Evolutionary conservation across 1,140 invertebrate species (phyloP).

Genomic region (Bilobella aurantiaca): DNA sequence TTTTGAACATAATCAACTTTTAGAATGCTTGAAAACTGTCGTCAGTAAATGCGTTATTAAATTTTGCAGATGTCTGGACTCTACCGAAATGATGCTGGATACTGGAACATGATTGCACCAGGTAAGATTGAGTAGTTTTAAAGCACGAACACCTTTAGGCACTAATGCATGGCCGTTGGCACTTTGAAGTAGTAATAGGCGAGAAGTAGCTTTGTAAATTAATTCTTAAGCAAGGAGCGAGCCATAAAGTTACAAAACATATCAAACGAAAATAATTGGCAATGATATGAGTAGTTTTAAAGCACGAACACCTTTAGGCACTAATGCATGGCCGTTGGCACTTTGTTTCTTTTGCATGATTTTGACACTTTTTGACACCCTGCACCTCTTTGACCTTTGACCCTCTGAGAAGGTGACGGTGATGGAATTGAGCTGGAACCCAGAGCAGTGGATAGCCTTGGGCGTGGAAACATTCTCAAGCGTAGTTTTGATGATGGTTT

Average conservation of each 20-base stretch:
- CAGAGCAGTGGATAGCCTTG: slow-evolving; percentile 23
- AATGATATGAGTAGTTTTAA: too few relatives aligned
- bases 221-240: too few relatives aligned
- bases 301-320: background rate
- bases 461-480: slow-evolving; percentile 27
- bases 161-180: background rate
- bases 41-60: too few relatives aligned
- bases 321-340: background rate
- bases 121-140: too few relatives aligned
- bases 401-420: background rate
- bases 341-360: slow-evolving; percentile 2
- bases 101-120: slow-evolving; percentile 17
- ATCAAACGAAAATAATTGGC: background rate
- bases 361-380: background rate
- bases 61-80: slow-evolving; percentile 16
- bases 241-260: background rate
- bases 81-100: slow-evolving; percentile 11
- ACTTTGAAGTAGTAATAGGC: too few relatives aligned
- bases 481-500: slow-evolving; percentile 15
- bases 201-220: too few relatives aligned
- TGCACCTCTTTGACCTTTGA: too few relatives aligned
- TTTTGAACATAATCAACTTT: too few relatives aligned
- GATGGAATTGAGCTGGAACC: background rate
- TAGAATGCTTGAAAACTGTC: too few relatives aligned
- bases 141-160: background rate